A percentile compares a stretch with the other conserved stretches of the same genome.
Conservation (phyloP, 2,888 invertebrate species). For the Drosophila atripex region DNA sequence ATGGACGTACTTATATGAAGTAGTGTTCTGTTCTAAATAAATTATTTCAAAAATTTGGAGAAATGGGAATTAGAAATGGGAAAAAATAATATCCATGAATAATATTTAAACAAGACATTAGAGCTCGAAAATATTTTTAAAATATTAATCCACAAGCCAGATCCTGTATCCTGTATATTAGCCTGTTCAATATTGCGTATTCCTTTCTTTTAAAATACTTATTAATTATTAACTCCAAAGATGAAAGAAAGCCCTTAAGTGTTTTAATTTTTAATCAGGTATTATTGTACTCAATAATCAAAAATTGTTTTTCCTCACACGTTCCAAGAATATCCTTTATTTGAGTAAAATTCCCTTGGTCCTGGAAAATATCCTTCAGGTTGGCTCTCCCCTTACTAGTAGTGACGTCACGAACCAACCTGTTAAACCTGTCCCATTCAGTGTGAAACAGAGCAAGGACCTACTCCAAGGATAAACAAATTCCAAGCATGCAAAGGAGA, state of each 20-base stretch:
- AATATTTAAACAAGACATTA: background rate
- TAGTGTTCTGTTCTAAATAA: no score
- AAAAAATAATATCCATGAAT: no score
- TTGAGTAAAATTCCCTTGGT: slow-evolving; percentile 4
- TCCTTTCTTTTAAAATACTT: background rate
- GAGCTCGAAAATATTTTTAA: fast-evolving
- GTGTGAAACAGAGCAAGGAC: slow-evolving; percentile 17
- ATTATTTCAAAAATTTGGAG: no score
- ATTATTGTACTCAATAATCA: background rate
- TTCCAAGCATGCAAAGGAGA: slow-evolving; percentile 12
- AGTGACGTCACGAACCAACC: slow-evolving; percentile 41
- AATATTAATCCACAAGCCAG: background rate
- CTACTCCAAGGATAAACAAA: slow-evolving; percentile 30
- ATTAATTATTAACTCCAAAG: background rate
- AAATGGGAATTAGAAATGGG: no score
- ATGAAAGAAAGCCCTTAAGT: background rate
- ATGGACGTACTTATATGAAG: background rate
- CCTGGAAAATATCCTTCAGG: slow-evolving; percentile 4
- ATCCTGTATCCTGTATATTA: no score
- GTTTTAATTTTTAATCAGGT: background rate
- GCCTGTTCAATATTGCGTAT: background rate
- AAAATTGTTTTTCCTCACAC: background rate
- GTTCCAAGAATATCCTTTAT: slow-evolving; percentile 1
- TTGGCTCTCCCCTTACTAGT: slow-evolving; percentile 10
- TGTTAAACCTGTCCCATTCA: slow-evolving; percentile 39